Conservation (phyloP, 1,140 invertebrate genomes). For the Drosophila cardini region DNA sequence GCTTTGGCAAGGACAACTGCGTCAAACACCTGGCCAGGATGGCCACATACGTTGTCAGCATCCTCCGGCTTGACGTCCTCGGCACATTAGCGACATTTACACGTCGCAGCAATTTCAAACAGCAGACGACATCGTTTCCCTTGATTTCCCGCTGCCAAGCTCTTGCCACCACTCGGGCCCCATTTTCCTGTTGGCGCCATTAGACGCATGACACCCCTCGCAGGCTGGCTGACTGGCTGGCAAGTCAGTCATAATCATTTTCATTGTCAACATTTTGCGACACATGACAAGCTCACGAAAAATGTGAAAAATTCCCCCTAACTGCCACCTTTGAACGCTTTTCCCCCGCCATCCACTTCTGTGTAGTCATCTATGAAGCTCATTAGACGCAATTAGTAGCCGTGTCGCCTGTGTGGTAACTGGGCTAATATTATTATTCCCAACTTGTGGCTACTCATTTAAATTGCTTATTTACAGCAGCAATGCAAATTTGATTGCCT, state of each 20-base stretch:
- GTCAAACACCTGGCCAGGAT: conserved; percentile 69
- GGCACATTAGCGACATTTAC: conserved; percentile 81
- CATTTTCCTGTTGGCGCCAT: not conserved
- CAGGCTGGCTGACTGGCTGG: conserved; percentile 19
- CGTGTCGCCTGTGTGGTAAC: conserved; percentile 21
- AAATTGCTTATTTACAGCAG: conserved; percentile 75
- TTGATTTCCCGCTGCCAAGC: conserved; percentile 19
- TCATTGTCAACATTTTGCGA: conserved; percentile 79
- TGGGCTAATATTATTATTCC: conserved; percentile 31
- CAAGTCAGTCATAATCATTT: conserved; percentile 79
- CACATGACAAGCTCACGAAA: conserved; percentile 63
- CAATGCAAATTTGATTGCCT: conserved; percentile 77
- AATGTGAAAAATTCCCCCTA: conserved; percentile 40
- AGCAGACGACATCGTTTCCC: conserved; percentile 69
- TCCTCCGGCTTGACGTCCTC: conserved; percentile 34
- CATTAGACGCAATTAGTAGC: conserved; percentile 75
- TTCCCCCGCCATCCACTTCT: not conserved
- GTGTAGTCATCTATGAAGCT: conserved; percentile 48
- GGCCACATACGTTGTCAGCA: conserved; percentile 34
- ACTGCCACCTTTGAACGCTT: too few species aligned
- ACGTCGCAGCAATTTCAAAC: conserved; percentile 81
- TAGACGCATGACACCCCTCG: conserved; percentile 25
- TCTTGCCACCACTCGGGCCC: not conserved
- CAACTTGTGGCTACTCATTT: conserved; percentile 55
- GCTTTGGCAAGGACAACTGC: conserved; percentile 71